A percentile compares a stretch with the other conserved stretches of the same genome.
Evolutionary conservation across 2,888 invertebrate species (phyloP).

Genomic region (Caenorhabditis sinica): DNA sequence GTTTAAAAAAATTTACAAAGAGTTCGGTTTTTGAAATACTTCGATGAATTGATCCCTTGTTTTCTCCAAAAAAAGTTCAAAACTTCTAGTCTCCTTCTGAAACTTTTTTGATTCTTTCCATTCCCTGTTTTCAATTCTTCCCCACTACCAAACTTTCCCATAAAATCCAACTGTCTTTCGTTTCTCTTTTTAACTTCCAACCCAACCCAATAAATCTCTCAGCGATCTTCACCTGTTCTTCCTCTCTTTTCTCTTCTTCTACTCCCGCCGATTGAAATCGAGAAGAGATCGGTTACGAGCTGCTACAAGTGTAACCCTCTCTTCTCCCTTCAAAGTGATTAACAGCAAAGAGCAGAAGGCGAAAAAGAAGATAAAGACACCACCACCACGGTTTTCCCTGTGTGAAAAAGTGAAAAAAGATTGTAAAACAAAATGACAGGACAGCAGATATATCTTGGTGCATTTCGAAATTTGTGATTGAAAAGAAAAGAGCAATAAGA

Average conservation of each 20-base stretch:
- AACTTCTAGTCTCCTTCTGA: background rate
- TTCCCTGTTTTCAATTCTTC: background rate
- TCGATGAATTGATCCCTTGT: no score
- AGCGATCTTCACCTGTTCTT: constrained; percentile 48
- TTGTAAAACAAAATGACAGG: constrained; percentile 62
- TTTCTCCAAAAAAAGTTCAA: no score
- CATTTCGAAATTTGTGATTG: constrained; percentile 42
- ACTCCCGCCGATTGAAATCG: background rate
- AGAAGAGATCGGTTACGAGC: constrained; percentile 43
- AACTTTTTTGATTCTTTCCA: background rate
- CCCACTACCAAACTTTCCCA: constrained; percentile 32
- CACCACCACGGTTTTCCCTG: background rate
- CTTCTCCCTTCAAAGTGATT: constrained; percentile 25
- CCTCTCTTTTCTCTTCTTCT: constrained; percentile 15
- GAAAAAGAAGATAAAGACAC: constrained; percentile 6
- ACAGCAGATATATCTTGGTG: background rate
- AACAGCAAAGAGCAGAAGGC: constrained; percentile 27
- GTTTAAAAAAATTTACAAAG: no score
- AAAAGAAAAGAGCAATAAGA: constrained; percentile 15
- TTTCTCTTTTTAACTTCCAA: constrained; percentile 18
- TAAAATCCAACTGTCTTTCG: constrained; percentile 22
- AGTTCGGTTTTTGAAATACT: no score
- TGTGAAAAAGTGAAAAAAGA: constrained; percentile 54
- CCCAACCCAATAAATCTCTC: constrained; percentile 42
- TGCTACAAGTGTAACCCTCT: constrained; percentile 56